Evolutionary conservation across 2,888 invertebrate species (phyloP).

Genomic region (Drosophila prolongata): DNA sequence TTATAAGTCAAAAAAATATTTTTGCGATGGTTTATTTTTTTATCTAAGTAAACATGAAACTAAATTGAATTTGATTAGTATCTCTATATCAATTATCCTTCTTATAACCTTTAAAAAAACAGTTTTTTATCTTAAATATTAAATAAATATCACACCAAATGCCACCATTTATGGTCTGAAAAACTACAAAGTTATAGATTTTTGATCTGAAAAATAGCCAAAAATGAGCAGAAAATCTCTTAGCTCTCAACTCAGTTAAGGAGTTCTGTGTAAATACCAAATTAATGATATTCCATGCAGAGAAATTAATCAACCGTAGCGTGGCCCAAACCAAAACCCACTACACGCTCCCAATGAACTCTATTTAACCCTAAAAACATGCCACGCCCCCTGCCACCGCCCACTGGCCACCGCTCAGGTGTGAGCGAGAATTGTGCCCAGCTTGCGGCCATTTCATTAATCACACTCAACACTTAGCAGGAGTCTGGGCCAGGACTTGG

Average conservation of each 20-base stretch:
- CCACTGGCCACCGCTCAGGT: slow-evolving; percentile 14
- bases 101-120: too few species aligned
- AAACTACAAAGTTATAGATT: too few species aligned
- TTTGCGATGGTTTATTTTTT: too few species aligned
- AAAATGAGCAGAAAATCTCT: not conserved
- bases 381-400: slow-evolving; percentile 28
- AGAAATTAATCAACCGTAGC: slow-evolving; percentile 75
- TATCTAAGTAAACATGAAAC: too few species aligned
- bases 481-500: slow-evolving; percentile 35
- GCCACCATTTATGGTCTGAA: too few species aligned
- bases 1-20: too few species aligned
- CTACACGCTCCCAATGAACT: slow-evolving; percentile 69
- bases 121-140: too few species aligned
- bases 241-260: slow-evolving; percentile 1
- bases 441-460: slow-evolving; percentile 73
- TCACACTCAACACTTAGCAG: slow-evolving; percentile 72
- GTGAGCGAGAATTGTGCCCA: slow-evolving; percentile 38
- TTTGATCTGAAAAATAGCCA: too few species aligned
- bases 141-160: too few species aligned
- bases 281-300: slow-evolving; percentile 78
- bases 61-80: too few species aligned
- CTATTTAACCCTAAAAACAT: slow-evolving; percentile 73
- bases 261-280: slow-evolving; percentile 62
- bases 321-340: slow-evolving; percentile 56
- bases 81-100: too few species aligned